These are phyloP conservation scores for Pollenia angustigena DNA, from an alignment of 2,888 invertebrate genomes.

Conservation along the genomic window DNA sequence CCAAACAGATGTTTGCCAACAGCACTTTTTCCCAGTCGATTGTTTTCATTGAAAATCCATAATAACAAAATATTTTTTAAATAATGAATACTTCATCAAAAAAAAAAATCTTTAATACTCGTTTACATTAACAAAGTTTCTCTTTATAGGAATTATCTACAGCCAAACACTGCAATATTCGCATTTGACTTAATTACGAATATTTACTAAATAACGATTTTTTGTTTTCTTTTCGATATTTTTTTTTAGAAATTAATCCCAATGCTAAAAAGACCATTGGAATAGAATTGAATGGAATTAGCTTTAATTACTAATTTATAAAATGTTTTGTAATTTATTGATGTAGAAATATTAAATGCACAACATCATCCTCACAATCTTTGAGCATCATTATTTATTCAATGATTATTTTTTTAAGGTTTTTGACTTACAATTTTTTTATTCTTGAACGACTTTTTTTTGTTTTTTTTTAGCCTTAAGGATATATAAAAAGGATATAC, in stretches of 20 bases:
- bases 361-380: constrained; percentile 20
- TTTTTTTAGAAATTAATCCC: constrained; percentile 42
- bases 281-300: constrained; percentile 13
- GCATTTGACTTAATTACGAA: constrained; percentile 26
- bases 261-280: background rate
- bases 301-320: constrained; percentile 60
- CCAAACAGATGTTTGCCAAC: constrained; percentile 58
- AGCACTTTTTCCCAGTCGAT: constrained; percentile 46
- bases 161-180: background rate
- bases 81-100: constrained; percentile 54
- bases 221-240: background rate
- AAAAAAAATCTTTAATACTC: constrained; percentile 10
- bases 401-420: background rate
- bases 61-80: constrained; percentile 5
- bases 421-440: background rate
- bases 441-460: constrained; percentile 13
- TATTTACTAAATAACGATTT: constrained; percentile 7
- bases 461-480: constrained; percentile 43
- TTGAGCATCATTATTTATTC: constrained; percentile 24
- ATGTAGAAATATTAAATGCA: constrained; percentile 37
- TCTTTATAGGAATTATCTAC: background rate
- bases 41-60: constrained; percentile 51
- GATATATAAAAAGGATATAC: background rate
- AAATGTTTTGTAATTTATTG: constrained; percentile 36
- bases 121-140: background rate